Percentiles rank a stretch among this genome's conserved stretches.
phyloP scores from a whole-genome alignment of 2,888 invertebrate genomes.

The Erynnis tages region DNA sequence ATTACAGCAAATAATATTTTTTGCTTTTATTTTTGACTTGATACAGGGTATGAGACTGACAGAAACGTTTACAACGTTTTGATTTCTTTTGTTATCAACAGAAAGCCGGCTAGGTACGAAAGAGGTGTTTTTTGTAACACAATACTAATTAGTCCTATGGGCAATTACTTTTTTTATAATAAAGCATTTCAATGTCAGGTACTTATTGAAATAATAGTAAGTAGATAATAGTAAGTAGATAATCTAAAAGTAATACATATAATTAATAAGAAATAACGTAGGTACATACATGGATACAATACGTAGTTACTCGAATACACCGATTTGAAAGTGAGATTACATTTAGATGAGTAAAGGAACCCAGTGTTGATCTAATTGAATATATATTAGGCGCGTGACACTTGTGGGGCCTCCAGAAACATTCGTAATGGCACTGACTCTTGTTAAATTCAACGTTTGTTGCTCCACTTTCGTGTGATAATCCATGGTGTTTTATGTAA shows the following conservation, averaged over 20 bases:
- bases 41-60: not conserved
- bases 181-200: too few species aligned
- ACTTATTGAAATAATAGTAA: too few species aligned
- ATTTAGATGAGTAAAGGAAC: slow-evolving; percentile 33
- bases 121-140: too few species aligned
- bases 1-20: slow-evolving; percentile 1
- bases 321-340: slow-evolving; percentile 14
- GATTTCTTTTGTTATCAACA: slow-evolving; percentile 1
- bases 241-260: not conserved
- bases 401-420: slow-evolving; percentile 67
- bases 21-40: slow-evolving; percentile 7
- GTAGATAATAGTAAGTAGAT: too few species aligned
- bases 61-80: not conserved
- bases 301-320: too few species aligned
- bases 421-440: slow-evolving; percentile 60
- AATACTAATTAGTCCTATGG: too few species aligned
- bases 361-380: slow-evolving; percentile 57
- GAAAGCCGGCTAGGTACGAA: not conserved
- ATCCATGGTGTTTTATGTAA: not conserved
- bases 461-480: slow-evolving; percentile 31
- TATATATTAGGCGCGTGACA: slow-evolving; percentile 63
- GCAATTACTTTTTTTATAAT: too few species aligned
- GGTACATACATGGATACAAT: not conserved
- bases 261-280: too few species aligned
- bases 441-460: slow-evolving; percentile 54